Evolutionary conservation across 1,140 invertebrate species (phyloP).

Genomic region (Heliothis subflexa): DNA sequence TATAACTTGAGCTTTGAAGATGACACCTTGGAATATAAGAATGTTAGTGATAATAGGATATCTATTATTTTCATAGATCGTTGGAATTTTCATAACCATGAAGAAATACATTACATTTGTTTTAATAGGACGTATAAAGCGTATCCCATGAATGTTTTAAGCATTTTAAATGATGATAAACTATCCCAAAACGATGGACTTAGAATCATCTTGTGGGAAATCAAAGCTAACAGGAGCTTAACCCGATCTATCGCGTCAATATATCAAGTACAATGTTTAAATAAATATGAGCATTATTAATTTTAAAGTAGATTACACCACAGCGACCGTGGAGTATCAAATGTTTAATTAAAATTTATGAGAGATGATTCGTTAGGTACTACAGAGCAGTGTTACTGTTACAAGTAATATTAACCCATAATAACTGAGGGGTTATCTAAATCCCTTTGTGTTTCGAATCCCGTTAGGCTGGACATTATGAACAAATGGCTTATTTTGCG

Average conservation of each 20-base stretch:
- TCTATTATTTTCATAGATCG: too few relatives aligned
- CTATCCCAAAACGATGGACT: background rate
- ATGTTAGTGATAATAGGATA: too few relatives aligned
- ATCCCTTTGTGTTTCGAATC: constrained; percentile 60
- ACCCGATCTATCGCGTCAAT: constrained; percentile 18
- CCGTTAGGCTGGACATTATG: constrained; percentile 49
- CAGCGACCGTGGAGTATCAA: constrained; percentile 55
- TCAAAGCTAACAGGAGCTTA: background rate
- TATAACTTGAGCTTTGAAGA: too few relatives aligned
- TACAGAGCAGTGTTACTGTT: constrained; percentile 58
- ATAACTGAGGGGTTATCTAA: constrained; percentile 59
- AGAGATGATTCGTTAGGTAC: constrained; percentile 57
- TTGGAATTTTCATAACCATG: too few relatives aligned
- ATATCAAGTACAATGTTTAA: constrained; percentile 22
- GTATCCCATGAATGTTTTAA: too few relatives aligned
- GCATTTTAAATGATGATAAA: too few relatives aligned
- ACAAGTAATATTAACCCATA: constrained; percentile 62
- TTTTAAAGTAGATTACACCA: constrained; percentile 51
- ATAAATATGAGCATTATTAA: constrained; percentile 53
- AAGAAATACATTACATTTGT: too few relatives aligned
- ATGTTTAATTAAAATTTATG: constrained; percentile 70
- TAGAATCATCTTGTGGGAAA: constrained; percentile 3
- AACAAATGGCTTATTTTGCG: constrained; percentile 49
- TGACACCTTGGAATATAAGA: too few relatives aligned
- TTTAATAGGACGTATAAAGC: too few relatives aligned